Conservation (phyloP, 2,797 vertebrate genomes). For the Sorex maritimensis region DNA sequence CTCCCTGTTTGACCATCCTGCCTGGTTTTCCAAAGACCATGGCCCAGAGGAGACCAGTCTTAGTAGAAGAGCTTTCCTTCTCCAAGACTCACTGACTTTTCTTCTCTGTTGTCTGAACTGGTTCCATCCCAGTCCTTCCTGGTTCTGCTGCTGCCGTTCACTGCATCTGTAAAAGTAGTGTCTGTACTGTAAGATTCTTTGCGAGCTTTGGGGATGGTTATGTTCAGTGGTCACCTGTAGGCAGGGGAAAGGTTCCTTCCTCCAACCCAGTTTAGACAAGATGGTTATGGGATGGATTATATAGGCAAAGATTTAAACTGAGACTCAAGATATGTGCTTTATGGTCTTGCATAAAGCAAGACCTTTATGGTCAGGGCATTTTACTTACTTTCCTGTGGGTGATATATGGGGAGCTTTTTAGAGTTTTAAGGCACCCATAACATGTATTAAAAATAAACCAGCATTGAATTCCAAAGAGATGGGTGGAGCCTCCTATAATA, state of each 20-base stretch:
- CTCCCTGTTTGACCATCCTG: too few relatives aligned
- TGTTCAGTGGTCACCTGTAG: constrained; percentile 64
- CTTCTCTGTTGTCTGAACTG: not conserved
- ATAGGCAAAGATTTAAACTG: constrained; percentile 22
- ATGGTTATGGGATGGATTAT: constrained; percentile 58
- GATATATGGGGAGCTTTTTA: not conserved
- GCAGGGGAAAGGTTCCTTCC: constrained; percentile 11
- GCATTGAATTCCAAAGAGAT: constrained; percentile 2
- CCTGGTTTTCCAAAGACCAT: not conserved
- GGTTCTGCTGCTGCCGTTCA: not conserved
- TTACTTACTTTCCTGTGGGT: constrained; percentile 33
- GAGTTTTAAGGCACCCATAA: constrained; percentile 22
- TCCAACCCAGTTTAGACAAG: constrained; percentile 67
- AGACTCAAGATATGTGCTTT: not conserved
- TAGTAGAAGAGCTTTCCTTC: not conserved
- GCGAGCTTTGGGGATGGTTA: constrained; percentile 30
- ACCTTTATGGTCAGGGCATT: not conserved
- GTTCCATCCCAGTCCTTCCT: not conserved
- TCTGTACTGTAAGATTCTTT: constrained; percentile 34
- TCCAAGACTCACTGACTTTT: not conserved
- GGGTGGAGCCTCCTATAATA: not conserved
- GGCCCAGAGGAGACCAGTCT: not conserved
- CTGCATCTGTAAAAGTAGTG: constrained; percentile 19
- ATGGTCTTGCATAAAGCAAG: not conserved
- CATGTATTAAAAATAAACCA: constrained; percentile 53